phyloP scores from a whole-genome alignment of 2,113 vertebrate species.

The Ceratotherium simum region DNA sequence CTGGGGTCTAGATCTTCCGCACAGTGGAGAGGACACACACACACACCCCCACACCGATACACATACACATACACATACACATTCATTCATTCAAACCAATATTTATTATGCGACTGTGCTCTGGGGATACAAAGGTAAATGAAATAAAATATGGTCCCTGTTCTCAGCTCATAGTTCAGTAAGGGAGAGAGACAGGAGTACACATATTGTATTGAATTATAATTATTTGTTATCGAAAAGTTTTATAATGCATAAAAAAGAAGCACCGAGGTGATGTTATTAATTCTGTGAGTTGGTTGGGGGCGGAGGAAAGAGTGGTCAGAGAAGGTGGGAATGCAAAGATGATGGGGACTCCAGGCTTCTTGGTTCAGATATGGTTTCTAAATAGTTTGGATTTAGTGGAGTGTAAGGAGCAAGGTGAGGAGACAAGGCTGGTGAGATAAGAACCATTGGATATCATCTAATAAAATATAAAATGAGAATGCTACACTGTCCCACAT shows the following conservation, averaged over 20 bases:
- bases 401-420: neutral
- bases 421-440: neutral
- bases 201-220: neutral
- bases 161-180: neutral
- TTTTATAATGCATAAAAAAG: neutral
- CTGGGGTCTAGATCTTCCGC: neutral
- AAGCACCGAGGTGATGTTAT: neutral
- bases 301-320: neutral
- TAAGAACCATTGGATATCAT: neutral
- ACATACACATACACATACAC: accelerated
- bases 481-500: neutral
- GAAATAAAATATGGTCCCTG: neutral
- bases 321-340: neutral
- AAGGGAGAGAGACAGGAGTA: neutral
- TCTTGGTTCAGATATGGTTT: neutral
- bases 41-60: accelerated
- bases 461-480: neutral
- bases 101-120: neutral
- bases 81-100: neutral
- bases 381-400: neutral
- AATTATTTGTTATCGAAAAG: neutral
- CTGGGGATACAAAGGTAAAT: neutral
- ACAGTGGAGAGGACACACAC: neutral
- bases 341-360: neutral
- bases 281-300: neutral